Percentiles rank a stretch among this genome's conserved stretches.
phyloP scores from a whole-genome alignment of 1,140 invertebrate genomes.

The Trichonephila clavipes region DNA sequence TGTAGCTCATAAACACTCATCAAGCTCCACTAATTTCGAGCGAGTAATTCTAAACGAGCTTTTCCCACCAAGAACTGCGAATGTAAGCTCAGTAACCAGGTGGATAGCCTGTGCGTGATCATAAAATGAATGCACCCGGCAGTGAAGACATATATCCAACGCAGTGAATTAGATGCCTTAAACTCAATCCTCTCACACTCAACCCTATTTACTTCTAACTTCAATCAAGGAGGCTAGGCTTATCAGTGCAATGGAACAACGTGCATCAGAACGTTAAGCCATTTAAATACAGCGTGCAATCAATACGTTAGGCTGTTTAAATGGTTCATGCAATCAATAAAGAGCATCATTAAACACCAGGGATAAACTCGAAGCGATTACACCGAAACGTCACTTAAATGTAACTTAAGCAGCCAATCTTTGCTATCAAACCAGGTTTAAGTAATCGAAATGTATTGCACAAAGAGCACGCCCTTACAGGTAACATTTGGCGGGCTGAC shows the following conservation, averaged over 20 bases:
- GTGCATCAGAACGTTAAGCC: not conserved
- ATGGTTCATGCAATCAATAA: conserved; percentile 34
- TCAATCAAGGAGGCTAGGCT: not conserved
- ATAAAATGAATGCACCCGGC: no score
- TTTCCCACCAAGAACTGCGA: no score
- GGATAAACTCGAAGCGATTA: conserved; percentile 3
- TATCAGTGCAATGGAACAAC: not conserved
- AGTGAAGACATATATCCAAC: not conserved
- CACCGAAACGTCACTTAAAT: conserved; percentile 31
- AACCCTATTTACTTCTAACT: not conserved
- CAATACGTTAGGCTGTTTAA: not conserved
- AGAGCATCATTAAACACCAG: conserved; percentile 23
- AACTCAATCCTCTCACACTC: no score
- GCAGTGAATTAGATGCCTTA: not conserved
- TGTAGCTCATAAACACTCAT: no score
- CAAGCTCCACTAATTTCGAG: no score
- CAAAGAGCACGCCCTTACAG: not conserved
- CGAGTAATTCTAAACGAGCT: no score
- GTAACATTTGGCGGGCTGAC: not conserved
- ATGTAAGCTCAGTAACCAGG: no score
- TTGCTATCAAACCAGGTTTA: not conserved
- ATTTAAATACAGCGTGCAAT: not conserved
- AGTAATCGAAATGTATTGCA: conserved; percentile 31
- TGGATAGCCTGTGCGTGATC: no score
- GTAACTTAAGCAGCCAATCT: conserved; percentile 4